Conservation (phyloP, 1,140 invertebrate genomes). For the Aphelenchoides fujianensis region DNA sequence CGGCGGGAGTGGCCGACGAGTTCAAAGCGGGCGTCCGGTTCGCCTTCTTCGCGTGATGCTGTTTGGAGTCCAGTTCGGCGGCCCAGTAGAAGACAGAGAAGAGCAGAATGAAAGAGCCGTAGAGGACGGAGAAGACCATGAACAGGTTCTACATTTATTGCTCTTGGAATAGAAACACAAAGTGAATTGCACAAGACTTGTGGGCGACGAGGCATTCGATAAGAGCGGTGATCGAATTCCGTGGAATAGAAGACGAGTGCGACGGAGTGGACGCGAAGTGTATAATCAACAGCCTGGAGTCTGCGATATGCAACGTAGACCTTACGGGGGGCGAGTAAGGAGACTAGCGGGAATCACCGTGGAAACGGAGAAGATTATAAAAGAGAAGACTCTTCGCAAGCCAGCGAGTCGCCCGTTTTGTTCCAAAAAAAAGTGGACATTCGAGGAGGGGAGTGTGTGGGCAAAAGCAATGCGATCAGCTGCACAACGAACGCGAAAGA, state of each 20-base stretch:
- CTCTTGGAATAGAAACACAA: neutral
- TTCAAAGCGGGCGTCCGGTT: neutral
- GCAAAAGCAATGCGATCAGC: neutral
- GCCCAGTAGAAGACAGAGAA: conserved; percentile 29
- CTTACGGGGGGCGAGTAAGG: no score
- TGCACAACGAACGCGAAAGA: conserved; percentile 13
- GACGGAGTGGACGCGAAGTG: no score
- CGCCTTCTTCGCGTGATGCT: neutral
- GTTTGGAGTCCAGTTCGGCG: conserved; percentile 22
- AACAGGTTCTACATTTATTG: conserved; percentile 31
- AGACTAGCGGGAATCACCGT: neutral
- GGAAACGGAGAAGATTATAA: neutral
- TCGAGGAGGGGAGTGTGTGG: neutral
- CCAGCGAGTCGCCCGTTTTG: no score
- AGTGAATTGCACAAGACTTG: conserved; percentile 8
- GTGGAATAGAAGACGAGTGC: no score
- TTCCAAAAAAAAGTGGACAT: neutral
- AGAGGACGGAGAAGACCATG: conserved; percentile 34
- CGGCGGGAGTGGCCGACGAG: neutral
- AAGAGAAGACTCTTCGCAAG: neutral
- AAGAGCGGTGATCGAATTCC: no score
- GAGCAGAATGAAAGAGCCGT: conserved; percentile 33
- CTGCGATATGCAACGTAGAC: neutral
- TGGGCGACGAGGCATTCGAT: no score
- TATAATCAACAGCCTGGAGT: no score